Evolutionary conservation across 2,113 vertebrate species (phyloP), one percentile per base, ranked within the genome.

Genomic region (Cryptomyrus ogoouensis): DNA sequence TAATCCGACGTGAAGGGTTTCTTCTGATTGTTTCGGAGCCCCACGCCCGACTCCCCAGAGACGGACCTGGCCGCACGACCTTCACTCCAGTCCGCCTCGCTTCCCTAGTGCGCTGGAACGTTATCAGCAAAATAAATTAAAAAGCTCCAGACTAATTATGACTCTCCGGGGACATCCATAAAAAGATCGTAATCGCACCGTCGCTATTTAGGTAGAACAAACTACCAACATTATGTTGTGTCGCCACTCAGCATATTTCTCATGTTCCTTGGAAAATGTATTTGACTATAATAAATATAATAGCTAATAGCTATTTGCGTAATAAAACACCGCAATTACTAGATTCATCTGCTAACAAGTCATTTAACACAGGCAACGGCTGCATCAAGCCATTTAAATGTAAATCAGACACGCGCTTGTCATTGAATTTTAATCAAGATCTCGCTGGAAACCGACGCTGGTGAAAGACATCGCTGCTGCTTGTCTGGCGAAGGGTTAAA

Each of bases 301-400:
- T 88, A 66, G n/a, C 47, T 90, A 74, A 77, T 74, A 88, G 66
- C 58, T 90, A 90, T 88, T 88, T 88, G 56, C 13, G 88, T 93
- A 74, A 90, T 91, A 90, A 91, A 93, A 90, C 89, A 92, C 89
- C 91, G 93, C 90, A 90, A 94, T 94, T 92, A 94, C 91, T 88
- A 90, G 13, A 83, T 93, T 93, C 93, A 94, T 93, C 93, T 94
- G 94, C 91, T 58, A 47, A 87, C 89, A 58, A 91, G 91, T 83
- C 74, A 89, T 93, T 91, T 90, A 91, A 88, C 46, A 15, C 31
- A 52, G 31, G 46, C 47, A 21, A 85, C 62, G 87, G 49, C 84
- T 74, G 77, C 44, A 35, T 49, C 21, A 24, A 62, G 53, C 44
- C 74, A 88, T 90, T 90, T 91, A 88, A 88, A 91, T 89, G 70